phyloP scores from a whole-genome alignment of 2,113 vertebrate species.

The Limanda limanda region DNA sequence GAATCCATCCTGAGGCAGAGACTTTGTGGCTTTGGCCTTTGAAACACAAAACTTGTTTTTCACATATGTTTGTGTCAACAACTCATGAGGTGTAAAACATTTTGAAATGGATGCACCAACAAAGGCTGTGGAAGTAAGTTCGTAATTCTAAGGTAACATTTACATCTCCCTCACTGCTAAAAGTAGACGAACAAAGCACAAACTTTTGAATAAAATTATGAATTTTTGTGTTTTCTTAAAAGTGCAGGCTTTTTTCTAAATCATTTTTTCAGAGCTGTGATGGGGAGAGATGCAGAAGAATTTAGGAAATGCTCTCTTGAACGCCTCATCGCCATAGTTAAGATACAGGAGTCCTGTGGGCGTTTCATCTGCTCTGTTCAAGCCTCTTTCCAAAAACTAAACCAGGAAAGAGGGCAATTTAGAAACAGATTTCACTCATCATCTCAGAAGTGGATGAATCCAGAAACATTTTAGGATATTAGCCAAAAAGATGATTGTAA shows the following conservation, averaged over 20 bases:
- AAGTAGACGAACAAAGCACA: not conserved
- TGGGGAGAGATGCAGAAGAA: constrained; percentile 2
- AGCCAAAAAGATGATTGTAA: not conserved
- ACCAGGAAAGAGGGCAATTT: not conserved
- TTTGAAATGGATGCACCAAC: not conserved
- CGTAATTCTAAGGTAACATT: not conserved
- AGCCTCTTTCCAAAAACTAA: constrained; percentile 9
- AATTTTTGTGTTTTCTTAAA: not conserved
- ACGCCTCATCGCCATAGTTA: constrained; percentile 40
- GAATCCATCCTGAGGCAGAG: not conserved
- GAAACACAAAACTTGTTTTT: constrained; percentile 1
- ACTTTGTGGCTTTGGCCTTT: not conserved
- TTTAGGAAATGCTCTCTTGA: constrained; percentile 13
- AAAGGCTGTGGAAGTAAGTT: not conserved
- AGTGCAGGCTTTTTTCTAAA: constrained; percentile 1
- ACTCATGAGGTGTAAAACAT: not conserved
- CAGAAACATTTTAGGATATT: not conserved
- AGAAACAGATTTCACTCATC: constrained; percentile 1
- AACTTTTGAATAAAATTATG: not conserved
- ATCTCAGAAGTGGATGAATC: not conserved
- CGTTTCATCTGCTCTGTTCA: constrained; percentile 24
- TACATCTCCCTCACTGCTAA: not conserved
- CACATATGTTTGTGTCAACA: not conserved
- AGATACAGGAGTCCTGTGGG: constrained; percentile 22
- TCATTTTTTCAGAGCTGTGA: constrained; percentile 14